Base-by-base conservation (phyloP, 2,888 invertebrate species). In the Drosophila mimica region DNA sequence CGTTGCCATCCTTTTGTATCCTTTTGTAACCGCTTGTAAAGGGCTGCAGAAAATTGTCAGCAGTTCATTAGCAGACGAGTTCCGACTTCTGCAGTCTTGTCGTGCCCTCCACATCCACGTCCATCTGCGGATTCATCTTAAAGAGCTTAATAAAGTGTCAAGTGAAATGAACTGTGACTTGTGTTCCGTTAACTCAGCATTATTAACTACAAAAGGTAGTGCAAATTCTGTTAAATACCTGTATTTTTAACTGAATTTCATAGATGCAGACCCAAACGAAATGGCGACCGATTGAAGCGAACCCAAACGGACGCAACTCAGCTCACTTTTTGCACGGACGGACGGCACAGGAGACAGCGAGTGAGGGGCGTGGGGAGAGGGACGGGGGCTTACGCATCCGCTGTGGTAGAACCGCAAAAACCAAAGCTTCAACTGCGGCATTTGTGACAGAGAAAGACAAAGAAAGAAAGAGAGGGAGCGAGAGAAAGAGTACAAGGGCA, bases 371-470 rank as follows among this genome's bases (percentile, higher is more conserved):
- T 3, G 34, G 33, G 0, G 20, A 38, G 15, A 25, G 51, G 34
- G 25, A 25, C 15, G 15, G 51, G 56, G 62, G 54, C 73, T 62
- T 67, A 78, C 76, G 79, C 78, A 76, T 88, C 79, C 79, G 76
- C 75, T 91, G 90, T 74, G 84, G 89, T 83, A 66, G 68, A 81
- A 91, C 91, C 91, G 85, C 91, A 91, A 84, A 84, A 91, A 90
- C 91, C 91, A 89, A 91, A 90, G 88, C 91, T 87, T 86, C 89
- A 89, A 86, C 89, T 81, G 76, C 76, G 79, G 69, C 67, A 54
- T 57, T 82, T 68, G 78, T 78, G 79, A 76, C 81, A 82, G 79
- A 72, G 11, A 49, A 30, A 15, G 9, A 40, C 20, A 31, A 6
- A 31, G 40, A 15, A 9, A 40, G 38, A 30, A 6, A 17, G 9